Evolutionary conservation across 2,113 vertebrate genomes (phyloP).

Genomic region (Athene noctua): DNA sequence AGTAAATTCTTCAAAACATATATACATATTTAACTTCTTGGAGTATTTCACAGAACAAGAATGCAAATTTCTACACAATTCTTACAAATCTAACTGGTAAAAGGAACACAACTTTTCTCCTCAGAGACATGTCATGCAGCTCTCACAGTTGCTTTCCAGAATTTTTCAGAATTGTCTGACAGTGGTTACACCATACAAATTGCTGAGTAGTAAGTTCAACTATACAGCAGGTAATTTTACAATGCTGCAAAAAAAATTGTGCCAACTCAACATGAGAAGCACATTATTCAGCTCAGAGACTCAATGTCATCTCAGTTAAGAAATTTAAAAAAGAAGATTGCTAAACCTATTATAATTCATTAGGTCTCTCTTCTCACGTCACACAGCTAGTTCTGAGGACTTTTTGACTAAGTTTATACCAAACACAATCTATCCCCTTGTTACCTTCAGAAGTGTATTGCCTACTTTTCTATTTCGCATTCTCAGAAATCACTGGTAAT

Average conservation of each 20-base stretch:
- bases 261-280: neutral
- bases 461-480: neutral
- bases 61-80: neutral
- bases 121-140: neutral
- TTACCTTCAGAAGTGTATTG: neutral
- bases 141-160: neutral
- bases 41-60: neutral
- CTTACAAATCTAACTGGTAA: neutral
- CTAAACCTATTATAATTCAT: neutral
- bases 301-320: neutral
- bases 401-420: neutral
- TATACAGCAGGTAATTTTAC: neutral
- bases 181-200: neutral
- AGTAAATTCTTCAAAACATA: neutral
- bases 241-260: neutral
- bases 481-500: neutral
- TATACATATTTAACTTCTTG: neutral
- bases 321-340: neutral
- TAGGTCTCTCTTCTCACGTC: neutral
- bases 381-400: neutral
- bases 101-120: neutral
- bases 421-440: neutral
- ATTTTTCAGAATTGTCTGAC: neutral
- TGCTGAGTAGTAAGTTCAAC: neutral
- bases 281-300: neutral